Base-by-base conservation (phyloP, 2,888 invertebrate genomes). In the Mesodorylaimus sp. region DNA sequence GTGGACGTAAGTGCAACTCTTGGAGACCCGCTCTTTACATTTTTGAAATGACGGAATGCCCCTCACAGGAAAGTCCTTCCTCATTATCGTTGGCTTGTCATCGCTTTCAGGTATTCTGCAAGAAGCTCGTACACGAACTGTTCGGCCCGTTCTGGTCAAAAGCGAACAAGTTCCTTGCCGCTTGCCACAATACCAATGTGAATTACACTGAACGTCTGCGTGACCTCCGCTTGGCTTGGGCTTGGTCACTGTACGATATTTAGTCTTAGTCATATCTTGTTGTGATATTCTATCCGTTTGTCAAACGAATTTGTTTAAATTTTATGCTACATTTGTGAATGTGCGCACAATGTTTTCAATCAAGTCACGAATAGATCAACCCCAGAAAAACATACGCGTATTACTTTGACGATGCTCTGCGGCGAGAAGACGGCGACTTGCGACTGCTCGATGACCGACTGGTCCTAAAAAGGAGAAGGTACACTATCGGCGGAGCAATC, bases 91-190 rank as follows among this genome's bases (percentile, higher is more conserved):
- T 27, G 7, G n/a, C 28, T 32, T n/a, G 3, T 50, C n/a, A 37
- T 25, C 26, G 27, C 39, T 56, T 57, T 38, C 53, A 64, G 64
- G 62, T 64, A 13, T 65, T 65, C 55, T 65, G 65, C 51, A 54
- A 59, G 28, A 66, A 65, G 51, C 53, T 65, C 46, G 59, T 65
- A 37, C 56, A 55, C 43, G 57, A 58, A 44, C 52, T 65, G 46
- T 65, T 61, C 54, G 63, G 63, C 13, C 57, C 52, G n/a, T 59
- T 56, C 39, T 65, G 64, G 63, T 59, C 61, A 23, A 61, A 60
- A 51, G 58, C 58, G 45, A 65, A 65, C 53, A 58, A 59, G 28
- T 64, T 65, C 50, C 55, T 65, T 45, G 57, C 58, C 13, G 62
- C 64, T 16, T 65, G 65, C 39, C 60, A 59, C 41, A 60, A 60